Evolutionary conservation across 2,113 vertebrate genomes (phyloP), one percentile per base, ranked within the genome.

Genomic region (Rattus norvegicus): DNA sequence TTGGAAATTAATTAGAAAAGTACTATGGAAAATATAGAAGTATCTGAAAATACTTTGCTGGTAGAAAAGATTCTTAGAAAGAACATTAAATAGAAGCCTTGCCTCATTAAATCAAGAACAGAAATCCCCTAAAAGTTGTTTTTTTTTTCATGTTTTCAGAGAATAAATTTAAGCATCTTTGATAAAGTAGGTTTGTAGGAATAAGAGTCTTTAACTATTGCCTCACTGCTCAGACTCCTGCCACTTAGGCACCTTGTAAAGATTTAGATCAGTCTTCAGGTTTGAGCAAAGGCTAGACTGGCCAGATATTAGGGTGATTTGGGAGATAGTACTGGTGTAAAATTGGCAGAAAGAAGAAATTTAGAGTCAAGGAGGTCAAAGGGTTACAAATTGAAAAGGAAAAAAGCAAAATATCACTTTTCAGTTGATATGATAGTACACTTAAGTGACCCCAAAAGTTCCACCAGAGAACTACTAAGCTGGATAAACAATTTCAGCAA

Each of bases 281-380:
- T 52, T 0, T 72, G 14, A 80, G 79, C 4, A 72, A 24, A 95
- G 54, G 14, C 4, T 39, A 16, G 0, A 49, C 2, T 75, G 5
- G 6, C 43, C 54, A 67, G 5, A 24, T 39, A 49, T 0, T 39
- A 33, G 17, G 30, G 65, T 33, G 30, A 26, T 67, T 67, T 67
- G 47, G 19, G n/a, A 89, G 61, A 36, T 63, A 20, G 47, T 59
- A 1, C 1, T 72, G 2, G 1, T 43, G 26, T 75, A 80, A 8
- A 59, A 22, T 61, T 10, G 12, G 12, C 5, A 28, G 16, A 52
- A 84, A 1, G 36, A 84, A 1, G 10, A 47, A 65, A 80, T 11
- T 0, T 1, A 0, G 7, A 65, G 4, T 20, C 5, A 5, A 43
- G 43, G 43, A 43, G 43, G 43, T 43, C 43, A 43, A 43, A 43